phyloP scores from a whole-genome alignment of 1,140 invertebrate genomes.

The Pristionchus pacificus region DNA sequence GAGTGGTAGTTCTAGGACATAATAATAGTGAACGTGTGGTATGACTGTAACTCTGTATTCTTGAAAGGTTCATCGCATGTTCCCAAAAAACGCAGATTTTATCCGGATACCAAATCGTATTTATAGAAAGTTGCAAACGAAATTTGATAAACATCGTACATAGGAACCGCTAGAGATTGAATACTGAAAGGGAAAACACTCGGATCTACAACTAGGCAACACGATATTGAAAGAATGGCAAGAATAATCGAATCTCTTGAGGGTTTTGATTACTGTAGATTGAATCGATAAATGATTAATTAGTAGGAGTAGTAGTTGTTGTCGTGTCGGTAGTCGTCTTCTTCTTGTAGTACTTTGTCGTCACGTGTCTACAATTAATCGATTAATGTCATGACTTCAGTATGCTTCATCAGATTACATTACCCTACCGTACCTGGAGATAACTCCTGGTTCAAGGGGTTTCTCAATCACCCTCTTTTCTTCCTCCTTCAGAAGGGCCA shows the following conservation, averaged over 20 bases:
- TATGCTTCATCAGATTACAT: not conserved
- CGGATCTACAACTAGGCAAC: not conserved
- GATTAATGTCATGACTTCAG: conserved; percentile 16
- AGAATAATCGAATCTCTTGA: too few relatives aligned
- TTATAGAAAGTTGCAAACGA: too few relatives aligned
- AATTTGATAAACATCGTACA: too few relatives aligned
- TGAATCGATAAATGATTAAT: not conserved
- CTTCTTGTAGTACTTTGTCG: conserved; percentile 55
- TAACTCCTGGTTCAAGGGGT: conserved; percentile 49
- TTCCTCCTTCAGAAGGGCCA: conserved; percentile 44
- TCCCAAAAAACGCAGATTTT: too few relatives aligned
- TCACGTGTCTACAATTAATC: conserved; percentile 41
- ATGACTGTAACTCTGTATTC: too few relatives aligned
- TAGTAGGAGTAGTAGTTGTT: conserved; percentile 18
- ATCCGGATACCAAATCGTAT: too few relatives aligned
- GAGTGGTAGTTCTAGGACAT: too few relatives aligned
- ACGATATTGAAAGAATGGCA: too few relatives aligned
- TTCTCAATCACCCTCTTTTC: conserved; percentile 47
- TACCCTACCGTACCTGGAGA: conserved; percentile 34
- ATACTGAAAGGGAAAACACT: not conserved
- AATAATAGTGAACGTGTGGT: too few relatives aligned
- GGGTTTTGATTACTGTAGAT: too few relatives aligned
- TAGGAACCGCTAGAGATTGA: too few relatives aligned
- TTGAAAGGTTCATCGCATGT: too few relatives aligned
- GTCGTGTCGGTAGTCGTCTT: conserved; percentile 46